phyloP scores from a whole-genome alignment of 2,797 vertebrate genomes.

The Saxicola maurus region DNA sequence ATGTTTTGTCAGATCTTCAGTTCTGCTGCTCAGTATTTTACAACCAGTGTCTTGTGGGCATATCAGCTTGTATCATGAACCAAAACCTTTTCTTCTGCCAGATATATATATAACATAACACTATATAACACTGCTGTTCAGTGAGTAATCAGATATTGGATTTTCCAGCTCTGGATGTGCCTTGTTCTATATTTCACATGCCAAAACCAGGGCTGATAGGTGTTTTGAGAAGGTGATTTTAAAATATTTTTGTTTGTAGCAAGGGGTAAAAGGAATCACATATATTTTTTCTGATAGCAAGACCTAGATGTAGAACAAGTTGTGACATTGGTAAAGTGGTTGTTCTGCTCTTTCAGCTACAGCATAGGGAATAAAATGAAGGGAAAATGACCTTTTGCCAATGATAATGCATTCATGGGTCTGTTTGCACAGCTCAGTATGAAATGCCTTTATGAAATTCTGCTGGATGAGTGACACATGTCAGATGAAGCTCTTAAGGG shows the following conservation, averaged over 20 bases:
- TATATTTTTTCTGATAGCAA: background rate
- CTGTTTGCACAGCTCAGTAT: background rate
- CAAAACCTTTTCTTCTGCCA: background rate
- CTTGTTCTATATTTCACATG: background rate
- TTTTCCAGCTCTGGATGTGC: background rate
- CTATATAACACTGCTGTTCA: background rate
- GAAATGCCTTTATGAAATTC: background rate
- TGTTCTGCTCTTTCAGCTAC: background rate
- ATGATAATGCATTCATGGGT: slow-evolving; percentile 9
- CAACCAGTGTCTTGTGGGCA: background rate
- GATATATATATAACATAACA: no score
- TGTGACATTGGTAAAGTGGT: background rate
- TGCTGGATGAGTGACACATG: background rate
- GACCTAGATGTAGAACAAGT: background rate
- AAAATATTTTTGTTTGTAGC: background rate
- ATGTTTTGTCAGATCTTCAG: background rate
- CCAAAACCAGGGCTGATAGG: background rate
- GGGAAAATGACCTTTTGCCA: slow-evolving; percentile 5
- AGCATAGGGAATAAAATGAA: background rate
- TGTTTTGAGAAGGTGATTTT: background rate
- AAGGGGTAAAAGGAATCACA: background rate
- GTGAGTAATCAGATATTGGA: background rate
- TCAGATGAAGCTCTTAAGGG: slow-evolving; percentile 20
- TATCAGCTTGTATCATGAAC: background rate
- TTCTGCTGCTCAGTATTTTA: background rate